Conservation (phyloP, 2,888 invertebrate genomes). For the Spatulosminthurus flaviceps region DNA sequence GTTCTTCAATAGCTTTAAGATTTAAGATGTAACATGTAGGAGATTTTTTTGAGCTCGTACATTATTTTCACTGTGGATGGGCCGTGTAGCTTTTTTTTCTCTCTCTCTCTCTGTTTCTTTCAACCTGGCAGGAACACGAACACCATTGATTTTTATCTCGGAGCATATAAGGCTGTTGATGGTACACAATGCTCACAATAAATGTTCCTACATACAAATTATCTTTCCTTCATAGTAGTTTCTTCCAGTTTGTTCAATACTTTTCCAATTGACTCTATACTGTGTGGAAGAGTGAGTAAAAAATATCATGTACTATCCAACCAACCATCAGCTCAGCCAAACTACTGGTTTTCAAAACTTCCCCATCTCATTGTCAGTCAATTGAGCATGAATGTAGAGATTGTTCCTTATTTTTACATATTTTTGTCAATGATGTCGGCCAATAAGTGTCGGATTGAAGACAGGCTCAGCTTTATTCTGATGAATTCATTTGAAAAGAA, state of each 20-base stretch:
- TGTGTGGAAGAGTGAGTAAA: not conserved
- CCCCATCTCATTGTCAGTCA: constrained; percentile 4
- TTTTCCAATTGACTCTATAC: not conserved
- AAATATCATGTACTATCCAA: not conserved
- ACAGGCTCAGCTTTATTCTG: not conserved
- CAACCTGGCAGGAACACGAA: not conserved
- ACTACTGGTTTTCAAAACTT: constrained; percentile 13
- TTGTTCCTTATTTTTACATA: constrained; percentile 3
- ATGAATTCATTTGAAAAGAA: not conserved
- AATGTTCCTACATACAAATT: not conserved
- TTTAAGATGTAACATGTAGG: not conserved
- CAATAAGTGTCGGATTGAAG: constrained; percentile 6
- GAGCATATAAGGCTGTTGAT: constrained; percentile 7
- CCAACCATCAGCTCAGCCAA: not conserved
- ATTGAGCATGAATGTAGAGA: constrained; percentile 1
- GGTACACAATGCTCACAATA: not conserved
- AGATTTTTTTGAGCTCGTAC: constrained; percentile 5
- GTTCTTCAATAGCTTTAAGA: not conserved
- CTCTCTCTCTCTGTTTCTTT: not conserved
- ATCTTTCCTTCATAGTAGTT: not conserved
- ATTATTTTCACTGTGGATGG: too few species aligned
- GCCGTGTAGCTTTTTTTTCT: too few species aligned
- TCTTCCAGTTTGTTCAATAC: constrained; percentile 2
- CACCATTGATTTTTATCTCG: constrained; percentile 10
- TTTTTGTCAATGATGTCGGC: constrained; percentile 11